These are phyloP conservation scores for Mustelus asterias DNA, from an alignment of 2,113 vertebrate species.

Conservation along the genomic window DNA sequence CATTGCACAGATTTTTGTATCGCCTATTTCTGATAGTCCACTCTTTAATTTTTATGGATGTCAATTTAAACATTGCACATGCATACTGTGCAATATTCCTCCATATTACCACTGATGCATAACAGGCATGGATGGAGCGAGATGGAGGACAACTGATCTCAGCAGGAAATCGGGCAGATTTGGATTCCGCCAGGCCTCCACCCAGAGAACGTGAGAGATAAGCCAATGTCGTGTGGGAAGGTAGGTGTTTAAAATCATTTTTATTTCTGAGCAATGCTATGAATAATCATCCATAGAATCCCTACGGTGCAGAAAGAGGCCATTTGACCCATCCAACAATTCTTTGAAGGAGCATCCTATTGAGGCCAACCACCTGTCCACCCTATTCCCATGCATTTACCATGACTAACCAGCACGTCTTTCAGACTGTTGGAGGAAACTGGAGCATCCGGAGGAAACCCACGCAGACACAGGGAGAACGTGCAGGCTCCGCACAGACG, in stretches of 20 bases:
- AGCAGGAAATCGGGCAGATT: not conserved
- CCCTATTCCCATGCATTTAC: too few relatives aligned
- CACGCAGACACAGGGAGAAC: too few relatives aligned
- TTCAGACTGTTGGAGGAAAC: too few relatives aligned
- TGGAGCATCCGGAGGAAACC: too few relatives aligned
- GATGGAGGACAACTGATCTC: not conserved
- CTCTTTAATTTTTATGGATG: not conserved
- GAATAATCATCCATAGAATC: not conserved
- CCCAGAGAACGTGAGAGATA: not conserved
- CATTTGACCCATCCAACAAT: too few relatives aligned
- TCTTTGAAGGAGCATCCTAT: too few relatives aligned
- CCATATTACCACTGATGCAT: not conserved
- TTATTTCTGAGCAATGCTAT: not conserved
- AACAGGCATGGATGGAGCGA: not conserved
- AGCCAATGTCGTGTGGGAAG: not conserved
- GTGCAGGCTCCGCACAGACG: too few relatives aligned
- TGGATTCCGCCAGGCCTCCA: not conserved
- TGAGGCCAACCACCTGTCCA: too few relatives aligned
- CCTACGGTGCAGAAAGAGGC: too few relatives aligned
- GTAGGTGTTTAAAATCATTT: not conserved
- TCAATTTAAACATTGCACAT: not conserved
- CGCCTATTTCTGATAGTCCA: too few relatives aligned
- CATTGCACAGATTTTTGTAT: not conserved
- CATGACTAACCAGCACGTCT: too few relatives aligned
- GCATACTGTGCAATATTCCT: not conserved